These are phyloP conservation scores for Mesoligia furuncula DNA, from an alignment of 2,888 invertebrate genomes.

Conservation along the genomic window DNA sequence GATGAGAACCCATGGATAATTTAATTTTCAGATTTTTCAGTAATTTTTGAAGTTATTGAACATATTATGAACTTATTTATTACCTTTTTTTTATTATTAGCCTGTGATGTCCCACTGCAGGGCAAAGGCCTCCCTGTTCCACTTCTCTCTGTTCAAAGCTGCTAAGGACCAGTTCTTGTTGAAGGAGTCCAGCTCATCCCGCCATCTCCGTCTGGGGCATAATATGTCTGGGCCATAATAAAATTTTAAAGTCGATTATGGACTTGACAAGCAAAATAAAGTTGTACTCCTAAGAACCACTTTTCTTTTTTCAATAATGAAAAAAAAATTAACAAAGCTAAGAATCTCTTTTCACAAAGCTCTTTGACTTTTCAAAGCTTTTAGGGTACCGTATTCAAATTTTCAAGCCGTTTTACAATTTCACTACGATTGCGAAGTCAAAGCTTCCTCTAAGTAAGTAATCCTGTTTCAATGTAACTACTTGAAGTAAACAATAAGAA, in stretches of 20 bases:
- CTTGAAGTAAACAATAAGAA: slow-evolving; percentile 57
- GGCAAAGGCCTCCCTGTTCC: too few species aligned
- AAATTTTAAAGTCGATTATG: too few species aligned
- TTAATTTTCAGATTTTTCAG: neutral
- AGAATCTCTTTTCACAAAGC: neutral
- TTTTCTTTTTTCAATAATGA: neutral
- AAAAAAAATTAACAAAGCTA: neutral
- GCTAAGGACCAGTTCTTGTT: too few species aligned
- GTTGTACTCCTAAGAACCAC: too few species aligned
- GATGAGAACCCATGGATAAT: neutral
- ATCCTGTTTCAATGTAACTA: slow-evolving; percentile 40
- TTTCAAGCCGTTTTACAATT: slow-evolving; percentile 30
- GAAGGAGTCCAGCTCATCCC: too few species aligned
- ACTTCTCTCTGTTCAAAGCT: too few species aligned
- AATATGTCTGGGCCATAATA: too few species aligned
- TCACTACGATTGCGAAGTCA: slow-evolving; percentile 33
- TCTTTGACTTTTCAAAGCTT: slow-evolving; percentile 1
- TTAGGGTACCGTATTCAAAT: neutral
- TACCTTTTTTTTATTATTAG: too few species aligned
- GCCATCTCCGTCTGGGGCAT: too few species aligned
- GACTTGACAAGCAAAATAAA: neutral
- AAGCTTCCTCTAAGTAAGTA: slow-evolving; percentile 32
- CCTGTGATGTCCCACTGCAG: too few species aligned
- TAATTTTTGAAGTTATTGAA: neutral
- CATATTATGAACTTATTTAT: too few species aligned